Base-by-base conservation (phyloP, 1,140 invertebrate species). In the Meloidogyne hapla region DNA sequence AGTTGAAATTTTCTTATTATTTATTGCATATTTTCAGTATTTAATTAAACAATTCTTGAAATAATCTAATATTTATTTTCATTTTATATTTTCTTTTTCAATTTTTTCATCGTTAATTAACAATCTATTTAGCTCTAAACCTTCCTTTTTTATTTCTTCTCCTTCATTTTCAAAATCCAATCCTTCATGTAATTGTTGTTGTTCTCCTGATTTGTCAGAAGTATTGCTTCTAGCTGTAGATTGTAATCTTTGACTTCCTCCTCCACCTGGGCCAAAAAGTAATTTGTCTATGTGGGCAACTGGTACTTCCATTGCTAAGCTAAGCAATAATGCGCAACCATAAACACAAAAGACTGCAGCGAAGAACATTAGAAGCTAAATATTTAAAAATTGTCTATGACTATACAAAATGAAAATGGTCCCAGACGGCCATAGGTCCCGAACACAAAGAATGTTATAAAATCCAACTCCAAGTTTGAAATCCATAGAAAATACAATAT, bases 241-340 rank as follows among this genome's bases (percentile, higher is more conserved):
- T 65, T 26, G 18, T 74, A 40, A 40, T 69, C 38, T 25, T 76
- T 56, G 40, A 28, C 18, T 33, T 45, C 62, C 61, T n/a, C 40
- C 45, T 8, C 33, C 77, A 6, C 63, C 38, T 12, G 33, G 65
- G 3, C 61, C 77, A 72, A 83, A 84, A 12, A 87, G n/a, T 45
- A 86, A 66, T 73, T 81, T 83, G 64, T 87, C 85, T 13, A 87
- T 62, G 63, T 84, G 69, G 12, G 74, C 77, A 2, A 87, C 79
- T n/a, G 85, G 85, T 67, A 83, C 69, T 67, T 86, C 85, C 65
- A 87, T 83, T 21, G 82, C 82, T 15, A 86, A 62, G 10, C 78
- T 71, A 38, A 86, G 62, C 63, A 87, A 68, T 33, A 86, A 78
- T 6, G 85, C 82, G 13, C 77, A 69, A 3, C 28, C 69, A 61